Evolutionary conservation across 2,797 vertebrate genomes (phyloP).

Genomic region (Neosilurus hyrtlii): DNA sequence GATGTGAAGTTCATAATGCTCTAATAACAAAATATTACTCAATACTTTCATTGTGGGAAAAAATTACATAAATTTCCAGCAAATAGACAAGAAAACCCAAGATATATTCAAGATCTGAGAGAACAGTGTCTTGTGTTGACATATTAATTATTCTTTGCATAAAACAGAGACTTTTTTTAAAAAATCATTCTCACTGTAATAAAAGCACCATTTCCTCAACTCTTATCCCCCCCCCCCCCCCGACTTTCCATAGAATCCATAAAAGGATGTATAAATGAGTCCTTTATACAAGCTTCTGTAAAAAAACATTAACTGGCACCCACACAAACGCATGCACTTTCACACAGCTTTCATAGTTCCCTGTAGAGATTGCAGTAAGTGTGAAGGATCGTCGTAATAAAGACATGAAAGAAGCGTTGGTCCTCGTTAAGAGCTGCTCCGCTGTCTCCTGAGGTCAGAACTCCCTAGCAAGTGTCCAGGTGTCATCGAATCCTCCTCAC

Average conservation of each 20-base stretch:
- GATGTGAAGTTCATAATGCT: background rate
- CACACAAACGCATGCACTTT: background rate
- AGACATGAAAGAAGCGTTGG: slow-evolving; percentile 24
- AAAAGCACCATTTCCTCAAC: background rate
- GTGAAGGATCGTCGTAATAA: slow-evolving; percentile 33
- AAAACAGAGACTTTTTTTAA: background rate
- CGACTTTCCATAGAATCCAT: background rate
- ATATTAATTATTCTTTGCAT: background rate
- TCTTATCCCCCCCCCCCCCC: background rate
- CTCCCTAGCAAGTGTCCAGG: slow-evolving; percentile 43
- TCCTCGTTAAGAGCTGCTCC: slow-evolving; percentile 36
- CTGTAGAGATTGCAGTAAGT: background rate
- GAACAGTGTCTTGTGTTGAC: background rate
- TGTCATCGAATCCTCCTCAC: slow-evolving; percentile 55
- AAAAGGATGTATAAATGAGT: background rate
- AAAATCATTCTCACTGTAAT: background rate
- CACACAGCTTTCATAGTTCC: slow-evolving; percentile 16
- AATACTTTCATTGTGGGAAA: background rate
- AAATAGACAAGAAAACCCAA: slow-evolving; percentile 3
- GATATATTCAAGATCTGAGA: background rate
- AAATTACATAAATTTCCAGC: too few species aligned
- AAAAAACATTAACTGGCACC: slow-evolving; percentile 22
- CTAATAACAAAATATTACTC: background rate
- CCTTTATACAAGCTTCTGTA: slow-evolving; percentile 16
- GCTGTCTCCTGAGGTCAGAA: slow-evolving; percentile 41